Base-by-base conservation (phyloP, 2,797 vertebrate genomes). In the Graptemys geographica region DNA sequence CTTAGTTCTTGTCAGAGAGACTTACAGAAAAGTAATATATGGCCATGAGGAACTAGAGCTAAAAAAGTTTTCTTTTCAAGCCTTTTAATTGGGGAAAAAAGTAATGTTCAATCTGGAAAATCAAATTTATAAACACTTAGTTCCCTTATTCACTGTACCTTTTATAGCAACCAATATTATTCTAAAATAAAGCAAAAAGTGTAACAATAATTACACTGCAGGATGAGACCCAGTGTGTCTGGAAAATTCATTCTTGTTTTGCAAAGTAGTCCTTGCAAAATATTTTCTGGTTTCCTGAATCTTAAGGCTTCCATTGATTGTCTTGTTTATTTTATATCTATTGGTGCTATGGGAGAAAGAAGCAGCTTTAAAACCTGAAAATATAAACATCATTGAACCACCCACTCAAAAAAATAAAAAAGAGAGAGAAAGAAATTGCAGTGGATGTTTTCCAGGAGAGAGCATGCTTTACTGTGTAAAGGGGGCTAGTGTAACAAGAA, bases 401-500 rank as follows among this genome's bases (percentile, higher is more conserved):
- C 84, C 81, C 81, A 90, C 93, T 97, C 96, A 90, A 97, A 95
- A 69, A 88, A 84, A 84, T 85, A 31, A 89, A 37, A 72, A 18
- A 81, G 86, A 95, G 80, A 87, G 95, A 97, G 90, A 96, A 96
- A 99, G 97, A 99, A 99, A 99, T 98, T 98, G 97, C 96, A 98
- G 98, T 99, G 98, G 98, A 98, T 97, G 97, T 98, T 98, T 98
- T 99, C 98, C 98, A 99, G 98, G 98, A 98, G 98, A 98, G 93
- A 98, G 98, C 98, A 99, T 98, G 98, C 98, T 99, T 98, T 96
- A 97, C 98, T 98, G 97, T 99, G 98, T 98, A 98, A 98, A 98
- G 99, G 98, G 98, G 98, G 98, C 98, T 99, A 98, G 98, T 97
- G 97, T 98, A 99, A 99, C 99, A 99, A 99, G 99, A 99, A 99